Conservation (phyloP, 2,888 invertebrate genomes). For the Myopa tessellatipennis region DNA sequence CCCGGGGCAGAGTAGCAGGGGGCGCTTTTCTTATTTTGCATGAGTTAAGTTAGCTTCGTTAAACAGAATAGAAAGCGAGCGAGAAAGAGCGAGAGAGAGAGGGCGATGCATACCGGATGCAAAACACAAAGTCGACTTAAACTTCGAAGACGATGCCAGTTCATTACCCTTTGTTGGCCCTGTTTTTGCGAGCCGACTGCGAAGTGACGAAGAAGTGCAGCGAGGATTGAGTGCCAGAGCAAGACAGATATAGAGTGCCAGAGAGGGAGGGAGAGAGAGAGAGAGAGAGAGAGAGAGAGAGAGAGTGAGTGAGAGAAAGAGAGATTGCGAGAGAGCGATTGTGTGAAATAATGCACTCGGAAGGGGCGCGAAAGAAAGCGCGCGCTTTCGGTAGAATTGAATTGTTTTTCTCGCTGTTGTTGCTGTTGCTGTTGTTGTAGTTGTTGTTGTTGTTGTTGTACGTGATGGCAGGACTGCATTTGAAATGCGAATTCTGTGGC, state of each 20-base stretch:
- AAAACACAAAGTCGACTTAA: not conserved
- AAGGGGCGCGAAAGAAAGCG: slow-evolving; percentile 3
- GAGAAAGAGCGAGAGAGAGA: not conserved
- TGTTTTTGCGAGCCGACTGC: slow-evolving; percentile 47
- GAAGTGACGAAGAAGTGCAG: not conserved
- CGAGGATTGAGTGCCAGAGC: not conserved
- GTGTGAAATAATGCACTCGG: too few species aligned
- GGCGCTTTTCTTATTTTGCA: not conserved
- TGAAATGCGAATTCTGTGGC: not conserved
- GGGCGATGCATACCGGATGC: not conserved
- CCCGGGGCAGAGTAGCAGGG: not conserved
- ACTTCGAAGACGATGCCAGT: slow-evolving; percentile 43
- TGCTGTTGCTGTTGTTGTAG: slow-evolving; percentile 3
- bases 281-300: slow-evolving; percentile 9
- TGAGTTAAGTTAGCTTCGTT: not conserved
- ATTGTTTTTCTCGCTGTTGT: not conserved
- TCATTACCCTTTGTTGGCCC: slow-evolving; percentile 53
- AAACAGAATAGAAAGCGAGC: slow-evolving; percentile 10
- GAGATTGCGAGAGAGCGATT: not conserved
- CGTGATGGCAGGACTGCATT: not conserved
- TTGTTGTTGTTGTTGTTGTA: slow-evolving; percentile 21
- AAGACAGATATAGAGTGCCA: too few species aligned
- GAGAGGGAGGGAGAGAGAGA: too few species aligned
- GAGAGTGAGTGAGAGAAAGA: not conserved
- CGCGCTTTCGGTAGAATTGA: slow-evolving; percentile 8